Base-by-base conservation (phyloP, 2,888 invertebrate genomes). In the Theodoxus fluviatilis region DNA sequence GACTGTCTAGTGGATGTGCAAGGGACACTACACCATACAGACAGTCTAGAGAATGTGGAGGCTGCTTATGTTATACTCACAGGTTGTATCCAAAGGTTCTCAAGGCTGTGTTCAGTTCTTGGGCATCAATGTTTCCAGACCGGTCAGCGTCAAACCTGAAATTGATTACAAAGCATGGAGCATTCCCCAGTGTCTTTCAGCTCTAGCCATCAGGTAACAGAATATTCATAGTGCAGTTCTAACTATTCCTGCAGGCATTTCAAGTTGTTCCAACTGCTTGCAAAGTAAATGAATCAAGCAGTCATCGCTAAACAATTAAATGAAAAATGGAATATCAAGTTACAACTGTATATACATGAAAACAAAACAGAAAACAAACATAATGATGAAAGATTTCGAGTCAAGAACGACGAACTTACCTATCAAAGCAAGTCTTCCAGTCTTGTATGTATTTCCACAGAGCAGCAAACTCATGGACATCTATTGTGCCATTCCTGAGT, bases 381-480 rank as follows among this genome's bases (percentile, higher is more conserved):
- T 67, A 1, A 49, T 28, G 33, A 49, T 38, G 31, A 28, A 38
- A 67, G n/a, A 43, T 63, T 22, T 12, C 1, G 1, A 9, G 28
- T 1, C n/a, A 25, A 15, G 22, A 59, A 4, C n/a, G n/a, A n/a
- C n/a, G n/a, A 68, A 37, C 55, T 65, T 78, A 85, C 85, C 84
- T 81, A 71, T 87, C 86, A 80, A 87, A 87, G 71, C 86, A 86
- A 4, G 75, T 71, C 72, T 85, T 87, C 87, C 87, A 87, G 67
- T 87, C 86, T 65, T 86, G 85, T 33, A 87, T 83, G 72, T 87
- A 87, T 64, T 84, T 85, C 87, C 87, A 87, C 38, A 87, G 75
- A 4, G 86, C 82, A 70, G 85, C 77, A 79, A 87, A 87, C 71
- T 87, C 87, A 69, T 84, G 76, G 18, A 84, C 71, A 74, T 85